Percentiles rank a stretch among this genome's conserved stretches.
Conservation (phyloP, 2,113 vertebrate species). For the Callocephalon fimbriatum region DNA sequence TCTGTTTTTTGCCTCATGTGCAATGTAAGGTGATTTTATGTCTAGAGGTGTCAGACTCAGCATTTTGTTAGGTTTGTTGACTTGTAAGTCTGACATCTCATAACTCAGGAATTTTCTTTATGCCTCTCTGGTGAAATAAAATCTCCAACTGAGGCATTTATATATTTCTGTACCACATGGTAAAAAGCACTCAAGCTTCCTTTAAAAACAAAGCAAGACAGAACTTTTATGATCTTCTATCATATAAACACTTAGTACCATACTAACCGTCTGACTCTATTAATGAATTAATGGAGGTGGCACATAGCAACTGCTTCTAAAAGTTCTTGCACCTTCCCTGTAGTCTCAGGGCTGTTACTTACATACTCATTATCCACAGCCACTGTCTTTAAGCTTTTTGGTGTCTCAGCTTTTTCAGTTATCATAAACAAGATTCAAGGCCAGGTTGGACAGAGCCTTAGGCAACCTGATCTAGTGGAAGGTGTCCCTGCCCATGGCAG, state of each 20-base stretch:
- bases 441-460: not conserved
- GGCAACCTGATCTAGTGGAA: not conserved
- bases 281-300: not conserved
- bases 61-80: not conserved
- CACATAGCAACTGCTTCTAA: accelerated
- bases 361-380: not conserved
- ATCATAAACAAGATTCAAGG: not conserved
- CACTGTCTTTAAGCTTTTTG: not conserved
- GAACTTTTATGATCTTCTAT: not conserved
- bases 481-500: not conserved
- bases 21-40: not conserved
- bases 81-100: not conserved
- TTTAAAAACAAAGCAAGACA: not conserved
- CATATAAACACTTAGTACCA: not conserved
- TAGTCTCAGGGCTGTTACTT: not conserved
- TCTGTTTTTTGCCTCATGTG: not conserved
- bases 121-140: not conserved
- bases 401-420: not conserved
- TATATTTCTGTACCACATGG: not conserved
- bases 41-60: not conserved
- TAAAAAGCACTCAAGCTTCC: not conserved
- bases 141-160: not conserved
- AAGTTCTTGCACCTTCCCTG: not conserved
- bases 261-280: not conserved
- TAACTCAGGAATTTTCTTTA: not conserved